These are phyloP conservation scores for Notolepis coatsorum DNA, from an alignment of 2,797 vertebrate genomes.

Conservation along the genomic window DNA sequence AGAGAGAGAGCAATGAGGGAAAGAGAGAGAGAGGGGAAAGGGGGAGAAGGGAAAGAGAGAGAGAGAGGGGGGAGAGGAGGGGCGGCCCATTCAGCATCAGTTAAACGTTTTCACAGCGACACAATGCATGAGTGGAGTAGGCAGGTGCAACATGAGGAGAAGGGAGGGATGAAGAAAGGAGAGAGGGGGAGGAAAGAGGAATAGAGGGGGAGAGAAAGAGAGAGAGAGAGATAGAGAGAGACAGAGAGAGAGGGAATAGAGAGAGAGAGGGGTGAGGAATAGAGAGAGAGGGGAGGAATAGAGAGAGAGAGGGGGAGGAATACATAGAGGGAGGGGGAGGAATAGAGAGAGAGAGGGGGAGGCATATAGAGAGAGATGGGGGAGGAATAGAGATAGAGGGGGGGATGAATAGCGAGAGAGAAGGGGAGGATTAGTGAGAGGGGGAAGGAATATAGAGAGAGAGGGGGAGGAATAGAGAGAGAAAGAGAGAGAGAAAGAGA, in stretches of 20 bases:
- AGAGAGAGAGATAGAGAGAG: conserved; percentile 10
- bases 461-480: conserved; percentile 21
- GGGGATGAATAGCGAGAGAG: conserved; percentile 73
- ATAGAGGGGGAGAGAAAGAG: conserved; percentile 25
- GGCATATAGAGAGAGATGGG: conserved; percentile 20
- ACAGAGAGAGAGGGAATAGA: conserved; percentile 74
- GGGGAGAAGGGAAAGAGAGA: conserved; percentile 54
- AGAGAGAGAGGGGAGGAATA: conserved; percentile 78
- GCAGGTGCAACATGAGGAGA: conserved; percentile 77
- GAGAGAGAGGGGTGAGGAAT: conserved; percentile 22
- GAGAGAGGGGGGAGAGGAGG: conserved; percentile 44
- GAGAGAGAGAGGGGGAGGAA: conserved; percentile 70
- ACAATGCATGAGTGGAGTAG: conserved; percentile 83
- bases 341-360: conserved; percentile 27
- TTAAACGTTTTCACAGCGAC: conserved; percentile 98
- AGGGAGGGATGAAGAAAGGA: conserved; percentile 72
- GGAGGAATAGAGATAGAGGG: conserved; percentile 3
- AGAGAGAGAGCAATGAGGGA: conserved; percentile 69
- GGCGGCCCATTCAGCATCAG: conserved; percentile 87
- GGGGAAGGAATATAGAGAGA: conserved; percentile 34
- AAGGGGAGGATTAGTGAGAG: conserved; percentile 69
- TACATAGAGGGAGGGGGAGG: conserved; percentile 59
- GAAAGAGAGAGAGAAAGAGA: conserved; percentile 53
- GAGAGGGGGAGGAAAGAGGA: conserved; percentile 43
- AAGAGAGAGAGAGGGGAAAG: conserved; percentile 40